Evolutionary conservation across 2,797 vertebrate species (phyloP).

Genomic region (Lycodopsis pacificus): DNA sequence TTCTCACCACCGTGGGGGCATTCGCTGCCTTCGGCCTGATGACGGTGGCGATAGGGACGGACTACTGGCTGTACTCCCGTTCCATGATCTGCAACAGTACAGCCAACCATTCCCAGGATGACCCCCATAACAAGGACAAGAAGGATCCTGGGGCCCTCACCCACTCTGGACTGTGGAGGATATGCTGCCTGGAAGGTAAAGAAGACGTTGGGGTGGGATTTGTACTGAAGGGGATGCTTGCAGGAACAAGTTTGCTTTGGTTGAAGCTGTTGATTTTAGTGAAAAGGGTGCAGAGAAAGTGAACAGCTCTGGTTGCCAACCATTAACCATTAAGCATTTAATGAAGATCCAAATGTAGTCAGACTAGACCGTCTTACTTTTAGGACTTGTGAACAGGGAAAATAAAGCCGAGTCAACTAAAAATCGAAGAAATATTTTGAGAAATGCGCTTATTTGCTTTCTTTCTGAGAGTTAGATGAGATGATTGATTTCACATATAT

Average conservation of each 20-base stretch:
- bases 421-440: neutral
- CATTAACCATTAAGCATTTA: conserved; percentile 11
- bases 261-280: conserved; percentile 8
- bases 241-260: neutral
- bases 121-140: conserved; percentile 89
- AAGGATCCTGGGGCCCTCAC: conserved; percentile 94
- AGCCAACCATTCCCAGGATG: conserved; percentile 88
- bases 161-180: conserved; percentile 95
- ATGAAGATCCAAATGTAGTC: conserved; percentile 12
- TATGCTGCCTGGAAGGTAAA: conserved; percentile 95
- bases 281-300: neutral
- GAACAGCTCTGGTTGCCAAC: neutral
- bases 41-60: conserved; percentile 96
- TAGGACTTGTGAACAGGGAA: neutral
- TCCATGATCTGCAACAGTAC: conserved; percentile 95
- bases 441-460: neutral
- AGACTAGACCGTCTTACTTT: conserved; percentile 5
- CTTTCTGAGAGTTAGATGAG: conserved; percentile 1
- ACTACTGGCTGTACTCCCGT: conserved; percentile 96
- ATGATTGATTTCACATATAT: neutral
- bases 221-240: neutral
- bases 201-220: conserved; percentile 12
- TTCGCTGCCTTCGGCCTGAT: conserved; percentile 96
- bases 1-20: conserved; percentile 94
- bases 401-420: neutral